Base-by-base conservation (phyloP, 2,113 vertebrate species). In the Prolemur simus region DNA sequence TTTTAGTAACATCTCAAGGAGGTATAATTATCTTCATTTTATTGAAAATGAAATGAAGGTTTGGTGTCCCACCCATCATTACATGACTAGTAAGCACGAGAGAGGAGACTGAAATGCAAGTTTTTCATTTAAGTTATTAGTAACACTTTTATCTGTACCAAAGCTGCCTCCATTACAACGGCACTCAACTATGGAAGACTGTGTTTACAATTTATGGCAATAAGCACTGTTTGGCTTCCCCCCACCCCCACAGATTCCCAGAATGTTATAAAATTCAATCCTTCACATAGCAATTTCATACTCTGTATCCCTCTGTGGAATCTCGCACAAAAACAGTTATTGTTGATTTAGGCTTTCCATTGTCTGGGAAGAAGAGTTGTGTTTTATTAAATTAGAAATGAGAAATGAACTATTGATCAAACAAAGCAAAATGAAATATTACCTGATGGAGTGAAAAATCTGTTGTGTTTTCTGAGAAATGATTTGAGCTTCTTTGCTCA, bases 331-430 rank as follows among this genome's bases (percentile, higher is more conserved):
- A 94, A 74, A 52, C n/a, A 73, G 20, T 78, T 89, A 63, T 81
- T 84, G 37, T 74, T 83, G 68, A 89, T 69, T 86, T 42, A 74
- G 74, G 6, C 39, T 91, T 82, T n/a, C 20, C 2, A 27, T 93
- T 91, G 47, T 93, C 58, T 87, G 17, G 47, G 63, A 84, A 94
- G 54, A 91, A 95, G 78, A 56, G 68, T 25, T 95, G 39, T 60
- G 25, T 56, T 97, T 95, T 71, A 92, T 69, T 95, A 68, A 80
- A 87, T 86, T 90, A 92, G 74, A 95, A 96, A 66, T 89, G 84
- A 96, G 68, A 96, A 97, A 64, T 91, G n/a, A 91, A 89, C 42
- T 93, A 83, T 69, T 83, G 87, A 94, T 93, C 84, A 49, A 85
- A 60, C n/a, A 86, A 58, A 95, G 52, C 74, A 84, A 91, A 89